phyloP scores from a whole-genome alignment of 2,797 vertebrate species.

The Myripristis murdjan region DNA sequence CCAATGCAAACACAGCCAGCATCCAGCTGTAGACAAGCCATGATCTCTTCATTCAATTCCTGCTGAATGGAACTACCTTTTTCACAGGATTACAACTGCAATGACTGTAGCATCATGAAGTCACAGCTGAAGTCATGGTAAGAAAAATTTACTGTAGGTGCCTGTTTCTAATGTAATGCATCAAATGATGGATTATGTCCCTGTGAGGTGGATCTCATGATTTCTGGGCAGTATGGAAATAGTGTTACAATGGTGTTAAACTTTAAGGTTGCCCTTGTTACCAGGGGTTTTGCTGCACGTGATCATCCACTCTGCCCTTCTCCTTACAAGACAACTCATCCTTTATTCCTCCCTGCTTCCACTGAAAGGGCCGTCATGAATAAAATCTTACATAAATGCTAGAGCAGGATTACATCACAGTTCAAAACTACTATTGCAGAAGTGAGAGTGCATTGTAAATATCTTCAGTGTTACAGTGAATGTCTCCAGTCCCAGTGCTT shows the following conservation, averaged over 20 bases:
- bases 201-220: too few relatives aligned
- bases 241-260: background rate
- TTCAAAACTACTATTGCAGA: slow-evolving; percentile 24
- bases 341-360: slow-evolving; percentile 9
- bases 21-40: too few relatives aligned
- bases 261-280: background rate
- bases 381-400: slow-evolving; percentile 59
- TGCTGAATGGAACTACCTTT: too few relatives aligned
- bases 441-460: slow-evolving; percentile 9
- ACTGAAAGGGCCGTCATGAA: slow-evolving; percentile 55
- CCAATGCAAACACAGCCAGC: too few relatives aligned
- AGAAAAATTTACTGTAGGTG: too few relatives aligned
- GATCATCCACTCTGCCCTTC: slow-evolving; percentile 3
- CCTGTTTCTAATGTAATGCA: too few relatives aligned
- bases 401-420: slow-evolving; percentile 58
- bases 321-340: slow-evolving; percentile 21
- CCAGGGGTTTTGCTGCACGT: background rate
- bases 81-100: too few relatives aligned
- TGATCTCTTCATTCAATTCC: too few relatives aligned
- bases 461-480: slow-evolving; percentile 20
- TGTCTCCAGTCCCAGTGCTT: background rate
- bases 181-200: too few relatives aligned
- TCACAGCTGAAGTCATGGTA: too few relatives aligned
- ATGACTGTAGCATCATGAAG: too few relatives aligned
- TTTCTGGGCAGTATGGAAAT: too few relatives aligned